phyloP scores from a whole-genome alignment of 1,140 invertebrate species.

The Trichogramma pretiosum region DNA sequence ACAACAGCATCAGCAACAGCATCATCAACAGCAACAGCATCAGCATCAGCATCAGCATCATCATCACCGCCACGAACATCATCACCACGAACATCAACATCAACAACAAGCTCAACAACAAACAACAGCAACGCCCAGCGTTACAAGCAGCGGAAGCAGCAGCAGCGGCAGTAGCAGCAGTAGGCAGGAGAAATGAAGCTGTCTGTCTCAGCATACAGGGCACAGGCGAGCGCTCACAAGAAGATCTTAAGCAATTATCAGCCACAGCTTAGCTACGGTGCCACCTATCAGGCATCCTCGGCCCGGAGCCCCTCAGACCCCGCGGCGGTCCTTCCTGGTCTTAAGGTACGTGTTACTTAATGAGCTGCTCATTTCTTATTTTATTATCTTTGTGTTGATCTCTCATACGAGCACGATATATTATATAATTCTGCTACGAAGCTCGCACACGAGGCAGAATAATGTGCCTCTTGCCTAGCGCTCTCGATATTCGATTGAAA shows the following conservation, averaged over 20 bases:
- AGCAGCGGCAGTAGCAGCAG: background rate
- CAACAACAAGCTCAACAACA: no score
- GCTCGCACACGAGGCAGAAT: no score
- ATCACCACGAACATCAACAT: slow-evolving; percentile 1
- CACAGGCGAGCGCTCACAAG: slow-evolving; percentile 73
- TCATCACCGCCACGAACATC: slow-evolving; percentile 28
- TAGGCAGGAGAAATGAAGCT: slow-evolving; percentile 60
- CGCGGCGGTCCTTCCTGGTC: slow-evolving; percentile 43
- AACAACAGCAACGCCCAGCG: no score
- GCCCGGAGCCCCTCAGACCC: slow-evolving; percentile 47
- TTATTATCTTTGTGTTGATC: no score
- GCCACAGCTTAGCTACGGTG: slow-evolving; percentile 66
- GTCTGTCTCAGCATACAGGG: slow-evolving; percentile 73
- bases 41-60: slow-evolving; percentile 22
- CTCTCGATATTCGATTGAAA: no score
- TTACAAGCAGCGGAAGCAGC: background rate
- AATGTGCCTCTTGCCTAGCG: no score
- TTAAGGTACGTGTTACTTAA: slow-evolving; percentile 50
- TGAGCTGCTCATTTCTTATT: no score
- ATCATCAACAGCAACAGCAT: no score
- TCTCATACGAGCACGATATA: no score
- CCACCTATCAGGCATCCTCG: slow-evolving; percentile 55
- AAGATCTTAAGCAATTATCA: slow-evolving; percentile 73
- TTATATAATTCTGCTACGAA: no score
- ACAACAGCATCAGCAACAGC: background rate